Percentiles rank a stretch among this genome's conserved stretches.
These are phyloP conservation scores for Eulithis prunata DNA, from an alignment of 2,888 invertebrate genomes.

Conservation along the genomic window DNA sequence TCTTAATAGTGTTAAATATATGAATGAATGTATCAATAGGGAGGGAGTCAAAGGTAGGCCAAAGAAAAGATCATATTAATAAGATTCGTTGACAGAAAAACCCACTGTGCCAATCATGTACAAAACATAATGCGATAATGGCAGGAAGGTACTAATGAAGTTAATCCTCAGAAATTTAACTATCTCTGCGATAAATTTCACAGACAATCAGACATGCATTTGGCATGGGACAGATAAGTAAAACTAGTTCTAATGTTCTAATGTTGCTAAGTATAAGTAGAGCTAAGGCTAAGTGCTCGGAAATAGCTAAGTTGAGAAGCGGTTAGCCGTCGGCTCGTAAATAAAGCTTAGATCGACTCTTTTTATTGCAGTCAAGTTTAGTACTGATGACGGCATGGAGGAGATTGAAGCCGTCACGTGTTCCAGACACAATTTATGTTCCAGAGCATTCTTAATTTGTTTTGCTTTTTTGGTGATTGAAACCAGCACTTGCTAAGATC, in stretches of 20 bases:
- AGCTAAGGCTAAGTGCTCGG: conserved; percentile 24
- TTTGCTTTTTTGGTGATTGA: not conserved
- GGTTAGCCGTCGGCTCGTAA: conserved; percentile 16
- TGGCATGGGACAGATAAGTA: conserved; percentile 2
- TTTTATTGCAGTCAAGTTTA: conserved; percentile 25
- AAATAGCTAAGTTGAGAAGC: conserved; percentile 18
- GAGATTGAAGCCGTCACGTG: conserved; percentile 24
- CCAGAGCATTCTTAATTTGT: conserved; percentile 4
- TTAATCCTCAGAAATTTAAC: not conserved
- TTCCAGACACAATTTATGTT: conserved; percentile 8
- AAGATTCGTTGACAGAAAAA: too few relatives aligned
- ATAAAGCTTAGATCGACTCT: conserved; percentile 19
- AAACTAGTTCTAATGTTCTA: conserved; percentile 15
- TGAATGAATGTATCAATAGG: too few relatives aligned
- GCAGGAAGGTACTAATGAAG: not conserved
- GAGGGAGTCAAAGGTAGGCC: too few relatives aligned
- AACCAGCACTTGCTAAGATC: conserved; percentile 1
- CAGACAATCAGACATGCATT: too few relatives aligned
- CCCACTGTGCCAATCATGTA: too few relatives aligned
- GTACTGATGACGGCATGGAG: conserved; percentile 8
- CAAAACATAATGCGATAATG: too few relatives aligned
- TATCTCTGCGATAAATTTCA: too few relatives aligned
- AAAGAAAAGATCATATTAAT: too few relatives aligned
- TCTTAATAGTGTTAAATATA: too few relatives aligned
- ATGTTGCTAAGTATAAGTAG: conserved; percentile 21